Percentiles rank a stretch among this genome's conserved stretches.
These are phyloP conservation scores for Apoda limacodes DNA, from an alignment of 2,888 invertebrate genomes.

Conservation along the genomic window DNA sequence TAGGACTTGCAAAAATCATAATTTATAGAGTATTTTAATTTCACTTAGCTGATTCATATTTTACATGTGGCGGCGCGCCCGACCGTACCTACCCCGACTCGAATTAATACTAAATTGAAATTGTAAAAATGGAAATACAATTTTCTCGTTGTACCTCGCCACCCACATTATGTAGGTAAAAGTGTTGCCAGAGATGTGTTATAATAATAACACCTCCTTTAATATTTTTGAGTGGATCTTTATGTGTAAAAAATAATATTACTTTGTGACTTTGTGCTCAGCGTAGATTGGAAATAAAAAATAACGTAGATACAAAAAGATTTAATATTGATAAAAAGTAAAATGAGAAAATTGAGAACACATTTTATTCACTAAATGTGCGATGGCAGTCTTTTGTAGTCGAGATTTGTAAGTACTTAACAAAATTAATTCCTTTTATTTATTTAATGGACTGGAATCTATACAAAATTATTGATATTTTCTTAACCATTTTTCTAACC, in stretches of 20 bases:
- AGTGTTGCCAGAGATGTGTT: conserved; percentile 54
- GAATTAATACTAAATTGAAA: conserved; percentile 71
- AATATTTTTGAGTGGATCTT: conserved; percentile 37
- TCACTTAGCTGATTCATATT: conserved; percentile 71
- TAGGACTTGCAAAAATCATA: conserved; percentile 71
- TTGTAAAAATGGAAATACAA: conserved; percentile 70
- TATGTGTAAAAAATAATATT: conserved; percentile 14
- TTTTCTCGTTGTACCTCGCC: conserved; percentile 56
- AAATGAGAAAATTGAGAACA: no score
- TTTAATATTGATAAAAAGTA: no score
- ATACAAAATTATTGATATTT: no score
- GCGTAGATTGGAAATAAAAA: no score
- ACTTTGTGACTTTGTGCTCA: conserved; percentile 15
- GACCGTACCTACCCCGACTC: conserved; percentile 57
- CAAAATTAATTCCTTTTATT: no score
- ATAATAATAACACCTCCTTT: conserved; percentile 48
- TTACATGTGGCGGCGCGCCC: conserved; percentile 67
- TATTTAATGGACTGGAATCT: no score
- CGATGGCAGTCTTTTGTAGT: no score
- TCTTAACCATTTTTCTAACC: no score
- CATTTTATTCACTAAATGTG: no score
- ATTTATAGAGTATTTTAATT: conserved; percentile 71
- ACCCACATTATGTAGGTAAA: conserved; percentile 38
- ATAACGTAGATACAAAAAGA: no score
- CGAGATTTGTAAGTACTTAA: no score